Evolutionary conservation across 2,888 invertebrate species (phyloP), one percentile per base, ranked within the genome.

Genomic region (Eumacrocentrus americanus): DNA sequence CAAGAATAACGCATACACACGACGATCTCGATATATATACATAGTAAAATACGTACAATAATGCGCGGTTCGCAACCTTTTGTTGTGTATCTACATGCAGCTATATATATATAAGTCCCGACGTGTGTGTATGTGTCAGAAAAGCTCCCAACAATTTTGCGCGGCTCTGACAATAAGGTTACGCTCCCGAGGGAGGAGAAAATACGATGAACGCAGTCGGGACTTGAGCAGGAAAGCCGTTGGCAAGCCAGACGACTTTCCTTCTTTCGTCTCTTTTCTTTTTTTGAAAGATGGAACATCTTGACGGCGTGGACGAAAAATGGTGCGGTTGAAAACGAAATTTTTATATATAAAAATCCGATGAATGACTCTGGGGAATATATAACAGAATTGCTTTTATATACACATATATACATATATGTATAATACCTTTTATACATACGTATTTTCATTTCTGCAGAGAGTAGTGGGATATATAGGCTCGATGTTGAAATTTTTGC

Each of bases 121-220:
- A 6, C 4, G 7, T 14, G 3, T 5, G 16, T 12, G 9, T 42
- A 29, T 12, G 7, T 34, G 16, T 9, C 29, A 35, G 25, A 29
- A 44, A 34, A 53, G 18, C 22, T 40, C 23, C 40, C 53, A 53
- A 23, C 53, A 53, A 53, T 53, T 53, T 53, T 53, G 38, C 46
- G 29, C 44, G 35, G 44, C 54, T 55, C 44, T 55, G 46, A 55
- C 54, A 55, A 55, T 55, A 44, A 42, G 54, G 44, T 55, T 55
- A 34, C 29, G 34, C 34, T 34, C 54, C 44, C 42, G 29, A 12
- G 44, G 34, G 54, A 44, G 34, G 22, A 29, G 44, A 46, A 55
- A 55, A 55, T 55, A 35, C 34, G 54, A 55, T 55, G 46, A 55
- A 55, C 18, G 37, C 12, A 14, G 11, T n/a, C 14, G 11, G 25